Conservation (phyloP, 2,113 vertebrate species). For the Indri indri region DNA sequence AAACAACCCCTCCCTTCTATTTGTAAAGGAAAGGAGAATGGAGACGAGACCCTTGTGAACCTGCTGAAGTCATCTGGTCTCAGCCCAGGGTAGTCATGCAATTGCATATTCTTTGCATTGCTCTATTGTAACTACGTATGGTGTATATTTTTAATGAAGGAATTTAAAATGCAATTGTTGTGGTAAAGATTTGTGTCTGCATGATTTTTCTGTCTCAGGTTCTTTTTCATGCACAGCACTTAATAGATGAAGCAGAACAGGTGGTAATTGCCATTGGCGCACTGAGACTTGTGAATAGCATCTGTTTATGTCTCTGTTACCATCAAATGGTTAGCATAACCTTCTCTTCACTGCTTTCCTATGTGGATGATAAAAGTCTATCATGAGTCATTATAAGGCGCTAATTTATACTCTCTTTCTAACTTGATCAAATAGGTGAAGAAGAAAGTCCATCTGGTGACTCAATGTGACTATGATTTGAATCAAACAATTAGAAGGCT, state of each 20-base stretch:
- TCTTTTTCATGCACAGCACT: constrained; percentile 23
- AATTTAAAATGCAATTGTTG: constrained; percentile 31
- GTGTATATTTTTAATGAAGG: constrained; percentile 6
- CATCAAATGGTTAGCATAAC: constrained; percentile 68
- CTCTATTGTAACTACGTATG: neutral
- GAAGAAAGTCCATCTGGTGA: constrained; percentile 68
- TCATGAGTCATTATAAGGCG: constrained; percentile 66
- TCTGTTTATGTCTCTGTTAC: constrained; percentile 74
- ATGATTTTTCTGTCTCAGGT: constrained; percentile 50
- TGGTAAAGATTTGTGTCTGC: neutral
- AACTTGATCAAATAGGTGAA: constrained; percentile 55
- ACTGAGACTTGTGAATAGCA: constrained; percentile 65
- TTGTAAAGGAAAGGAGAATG: neutral
- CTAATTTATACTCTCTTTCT: constrained; percentile 59
- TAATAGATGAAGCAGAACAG: constrained; percentile 66
- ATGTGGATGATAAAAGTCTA: constrained; percentile 64
- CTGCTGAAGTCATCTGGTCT: neutral
- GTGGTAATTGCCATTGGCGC: constrained; percentile 62
- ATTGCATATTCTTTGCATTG: neutral
- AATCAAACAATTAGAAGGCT: neutral
- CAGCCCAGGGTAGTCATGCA: neutral
- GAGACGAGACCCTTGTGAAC: neutral
- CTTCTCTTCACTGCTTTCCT: constrained; percentile 64
- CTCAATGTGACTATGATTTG: constrained; percentile 53
- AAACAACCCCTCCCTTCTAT: neutral